Evolutionary conservation across 2,888 invertebrate species (phyloP), one percentile per base, ranked within the genome.

Genomic region (Cryptus viduatorius): DNA sequence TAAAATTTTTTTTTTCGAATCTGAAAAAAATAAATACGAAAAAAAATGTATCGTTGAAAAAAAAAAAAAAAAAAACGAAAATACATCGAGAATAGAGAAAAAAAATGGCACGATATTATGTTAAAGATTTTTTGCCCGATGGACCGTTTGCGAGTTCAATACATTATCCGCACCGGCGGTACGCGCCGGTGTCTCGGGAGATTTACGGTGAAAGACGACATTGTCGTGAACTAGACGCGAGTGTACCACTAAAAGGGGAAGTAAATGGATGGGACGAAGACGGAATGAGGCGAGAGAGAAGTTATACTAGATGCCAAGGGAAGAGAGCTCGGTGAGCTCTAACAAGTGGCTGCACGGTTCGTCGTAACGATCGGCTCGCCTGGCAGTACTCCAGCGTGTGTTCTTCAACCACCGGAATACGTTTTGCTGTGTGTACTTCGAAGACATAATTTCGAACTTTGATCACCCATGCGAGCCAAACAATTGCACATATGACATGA

Each of bases 261-360:
- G 53, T 59, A 75, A 80, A 64, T 56, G 64, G 5, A 59, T 8
- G 44, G 46, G 37, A 56, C 46, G 16, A 48, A 78, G 29, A 64
- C 69, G n/a, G 64, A 59, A n/a, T 16, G 71, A 59, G 56, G 64
- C 53, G 81, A 75, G 77, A 79, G 79, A 61, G 77, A 50, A 73
- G 64, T 69, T 56, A 19, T 10, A 24, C 16, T 19, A 24, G 19
- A 42, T 12, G 37, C 56, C 37, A 37, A 37, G 37, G 37, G 37
- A 72, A 44, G 64, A 46, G 67, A 64, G 69, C 61, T 69, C 67
- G 71, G 79, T 44, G 84, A 86, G 90, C 88, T 91, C 90, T 90
- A 91, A 91, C 91, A 91, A 91, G 91, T 91, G 91, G 91, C 89
- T 86, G 89, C 86, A 89, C 88, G 37, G 76, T 67, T 44, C 46